phyloP scores from a whole-genome alignment of 2,888 invertebrate species.

The Chrysolina oricalcia region DNA sequence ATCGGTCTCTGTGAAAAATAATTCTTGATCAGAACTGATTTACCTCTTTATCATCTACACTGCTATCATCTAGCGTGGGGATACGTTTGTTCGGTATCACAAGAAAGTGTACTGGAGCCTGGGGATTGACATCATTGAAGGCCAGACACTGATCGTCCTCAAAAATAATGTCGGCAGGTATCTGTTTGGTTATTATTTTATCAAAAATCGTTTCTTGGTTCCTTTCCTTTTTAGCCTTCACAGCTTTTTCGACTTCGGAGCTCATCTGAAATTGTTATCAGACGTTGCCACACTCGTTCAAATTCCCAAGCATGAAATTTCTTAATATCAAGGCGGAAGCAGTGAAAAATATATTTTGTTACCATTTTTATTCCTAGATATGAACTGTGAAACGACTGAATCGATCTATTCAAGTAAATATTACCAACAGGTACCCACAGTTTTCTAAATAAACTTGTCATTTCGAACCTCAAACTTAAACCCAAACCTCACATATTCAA shows the following conservation, averaged over 20 bases:
- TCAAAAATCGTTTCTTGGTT: slow-evolving; percentile 80
- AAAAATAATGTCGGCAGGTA: slow-evolving; percentile 87
- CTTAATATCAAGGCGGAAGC: neutral
- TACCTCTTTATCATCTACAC: slow-evolving; percentile 73
- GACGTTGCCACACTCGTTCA: neutral
- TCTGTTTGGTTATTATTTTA: slow-evolving; percentile 84
- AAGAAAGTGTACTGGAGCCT: slow-evolving; percentile 89
- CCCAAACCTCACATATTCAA: no score
- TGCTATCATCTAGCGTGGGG: slow-evolving; percentile 77
- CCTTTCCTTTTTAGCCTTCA: slow-evolving; percentile 57
- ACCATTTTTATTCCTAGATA: neutral
- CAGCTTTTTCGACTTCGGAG: slow-evolving; percentile 68
- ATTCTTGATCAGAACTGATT: neutral
- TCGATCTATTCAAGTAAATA: neutral
- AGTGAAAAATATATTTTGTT: neutral
- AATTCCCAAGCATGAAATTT: neutral
- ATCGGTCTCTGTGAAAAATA: no score
- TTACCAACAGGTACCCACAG: neutral
- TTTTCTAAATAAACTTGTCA: neutral
- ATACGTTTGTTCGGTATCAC: slow-evolving; percentile 87
- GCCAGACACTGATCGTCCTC: slow-evolving; percentile 88
- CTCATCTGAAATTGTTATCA: slow-evolving; percentile 59
- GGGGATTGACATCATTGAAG: slow-evolving; percentile 86
- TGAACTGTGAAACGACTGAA: neutral
- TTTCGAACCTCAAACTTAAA: neutral